These are phyloP conservation scores for Epistrophella euchroma DNA, from an alignment of 2,888 invertebrate genomes.

Conservation along the genomic window DNA sequence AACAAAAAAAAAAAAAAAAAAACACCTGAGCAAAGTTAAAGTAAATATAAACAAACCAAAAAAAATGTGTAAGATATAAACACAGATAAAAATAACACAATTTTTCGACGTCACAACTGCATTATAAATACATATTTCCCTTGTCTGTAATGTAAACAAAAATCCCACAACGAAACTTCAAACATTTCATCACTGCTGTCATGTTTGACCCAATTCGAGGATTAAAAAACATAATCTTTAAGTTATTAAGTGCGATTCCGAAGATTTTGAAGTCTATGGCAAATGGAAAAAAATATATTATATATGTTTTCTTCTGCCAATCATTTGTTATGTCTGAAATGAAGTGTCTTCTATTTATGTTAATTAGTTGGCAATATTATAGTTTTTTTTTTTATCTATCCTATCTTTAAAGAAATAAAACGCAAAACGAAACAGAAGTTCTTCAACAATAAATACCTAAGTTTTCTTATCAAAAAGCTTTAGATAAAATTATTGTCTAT, in stretches of 20 bases:
- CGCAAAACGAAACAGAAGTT: not conserved
- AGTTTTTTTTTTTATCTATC: not conserved
- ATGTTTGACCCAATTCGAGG: slow-evolving; percentile 59
- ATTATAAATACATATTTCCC: slow-evolving; percentile 28
- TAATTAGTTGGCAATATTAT: too few relatives aligned
- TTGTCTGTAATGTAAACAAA: slow-evolving; percentile 8
- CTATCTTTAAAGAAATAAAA: slow-evolving; percentile 32
- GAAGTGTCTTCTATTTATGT: not conserved
- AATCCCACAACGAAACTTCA: not conserved
- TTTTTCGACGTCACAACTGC: slow-evolving; percentile 54
- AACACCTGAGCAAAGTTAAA: slow-evolving; percentile 51
- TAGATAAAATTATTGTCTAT: slow-evolving; percentile 26
- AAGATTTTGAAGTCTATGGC: not conserved
- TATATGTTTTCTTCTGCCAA: not conserved
- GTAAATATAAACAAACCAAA: slow-evolving; percentile 34
- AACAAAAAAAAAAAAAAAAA: not conserved
- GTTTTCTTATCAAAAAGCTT: slow-evolving; percentile 36
- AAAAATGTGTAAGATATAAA: slow-evolving; percentile 26
- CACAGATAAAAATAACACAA: slow-evolving; percentile 17
- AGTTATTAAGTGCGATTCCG: slow-evolving; percentile 2
- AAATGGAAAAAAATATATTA: slow-evolving; percentile 1
- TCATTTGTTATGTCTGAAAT: slow-evolving; percentile 18
- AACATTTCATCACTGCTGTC: slow-evolving; percentile 51
- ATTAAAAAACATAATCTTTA: slow-evolving; percentile 33
- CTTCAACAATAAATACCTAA: slow-evolving; percentile 9